Evolutionary conservation across 2,797 vertebrate genomes (phyloP).

Genomic region (Phylloscopus collybita): DNA sequence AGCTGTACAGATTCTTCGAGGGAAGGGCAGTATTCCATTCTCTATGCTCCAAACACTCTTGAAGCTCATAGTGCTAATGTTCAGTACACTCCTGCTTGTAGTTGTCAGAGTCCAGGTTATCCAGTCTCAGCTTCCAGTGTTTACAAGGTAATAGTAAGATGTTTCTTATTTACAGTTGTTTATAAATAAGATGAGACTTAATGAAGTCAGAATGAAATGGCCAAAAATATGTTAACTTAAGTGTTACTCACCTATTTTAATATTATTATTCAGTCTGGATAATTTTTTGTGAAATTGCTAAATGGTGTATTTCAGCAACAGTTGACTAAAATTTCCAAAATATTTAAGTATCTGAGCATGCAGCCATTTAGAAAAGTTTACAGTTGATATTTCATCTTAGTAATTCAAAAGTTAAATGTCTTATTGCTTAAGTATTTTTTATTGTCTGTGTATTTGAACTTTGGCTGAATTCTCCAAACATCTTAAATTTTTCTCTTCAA

Average conservation of each 20-base stretch:
- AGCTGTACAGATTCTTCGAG: conserved; percentile 85
- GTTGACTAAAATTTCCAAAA: neutral
- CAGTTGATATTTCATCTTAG: neutral
- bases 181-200: neutral
- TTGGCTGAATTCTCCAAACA: neutral
- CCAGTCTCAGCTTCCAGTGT: conserved; percentile 97
- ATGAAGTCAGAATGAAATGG: neutral
- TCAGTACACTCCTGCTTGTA: conserved; percentile 94
- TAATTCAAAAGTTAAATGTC: neutral
- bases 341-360: neutral
- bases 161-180: neutral
- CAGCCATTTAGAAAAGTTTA: neutral
- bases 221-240: neutral
- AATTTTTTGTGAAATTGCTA: neutral
- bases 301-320: neutral
- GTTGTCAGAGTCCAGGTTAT: conserved; percentile 96
- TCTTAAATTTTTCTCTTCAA: neutral
- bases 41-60: conserved; percentile 90
- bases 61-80: conserved; percentile 94
- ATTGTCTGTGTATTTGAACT: neutral
- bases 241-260: neutral
- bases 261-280: neutral
- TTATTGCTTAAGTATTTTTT: neutral
- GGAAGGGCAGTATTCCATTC: conserved; percentile 90
- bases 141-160: conserved; percentile 87